Evolutionary conservation across 37 sponge, comb jelly and placozoan species (phyloP).

Genomic region (Spongilla lacustris): DNA sequence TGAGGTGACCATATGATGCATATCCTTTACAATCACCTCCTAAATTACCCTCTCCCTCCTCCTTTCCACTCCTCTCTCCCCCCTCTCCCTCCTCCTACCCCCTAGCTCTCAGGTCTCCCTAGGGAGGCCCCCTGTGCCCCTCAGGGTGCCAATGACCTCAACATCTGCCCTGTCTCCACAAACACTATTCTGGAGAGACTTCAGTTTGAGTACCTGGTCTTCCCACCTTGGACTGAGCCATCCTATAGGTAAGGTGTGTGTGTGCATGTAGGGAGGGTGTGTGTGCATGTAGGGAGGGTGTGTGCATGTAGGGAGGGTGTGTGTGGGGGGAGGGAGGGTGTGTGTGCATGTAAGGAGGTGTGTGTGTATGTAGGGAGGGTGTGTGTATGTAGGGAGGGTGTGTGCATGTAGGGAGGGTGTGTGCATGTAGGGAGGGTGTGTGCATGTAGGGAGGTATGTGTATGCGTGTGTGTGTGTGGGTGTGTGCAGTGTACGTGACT

Average conservation of each 20-base stretch:
- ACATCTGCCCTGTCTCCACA: conserved; percentile 28
- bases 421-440: too few species aligned
- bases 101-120: conserved; percentile 72
- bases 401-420: too few species aligned
- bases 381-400: conserved; percentile 38
- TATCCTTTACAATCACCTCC: too few species aligned
- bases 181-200: conserved; percentile 28
- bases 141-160: not conserved
- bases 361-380: conserved; percentile 31
- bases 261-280: conserved; percentile 57
- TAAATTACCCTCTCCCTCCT: too few species aligned
- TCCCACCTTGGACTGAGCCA: conserved; percentile 60
- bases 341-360: conserved; percentile 1
- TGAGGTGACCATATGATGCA: too few species aligned
- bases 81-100: too few species aligned
- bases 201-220: conserved; percentile 10
- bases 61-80: too few species aligned
- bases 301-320: conserved; percentile 10
- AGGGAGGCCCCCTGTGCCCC: conserved; percentile 67
- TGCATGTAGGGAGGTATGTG: too few species aligned
- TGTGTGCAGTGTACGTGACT: too few species aligned
- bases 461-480: too few species aligned
- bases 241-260: too few species aligned
- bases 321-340: not conserved
- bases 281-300: not conserved